phyloP scores from a whole-genome alignment of 2,797 vertebrate genomes.

The Lepus townsendii region DNA sequence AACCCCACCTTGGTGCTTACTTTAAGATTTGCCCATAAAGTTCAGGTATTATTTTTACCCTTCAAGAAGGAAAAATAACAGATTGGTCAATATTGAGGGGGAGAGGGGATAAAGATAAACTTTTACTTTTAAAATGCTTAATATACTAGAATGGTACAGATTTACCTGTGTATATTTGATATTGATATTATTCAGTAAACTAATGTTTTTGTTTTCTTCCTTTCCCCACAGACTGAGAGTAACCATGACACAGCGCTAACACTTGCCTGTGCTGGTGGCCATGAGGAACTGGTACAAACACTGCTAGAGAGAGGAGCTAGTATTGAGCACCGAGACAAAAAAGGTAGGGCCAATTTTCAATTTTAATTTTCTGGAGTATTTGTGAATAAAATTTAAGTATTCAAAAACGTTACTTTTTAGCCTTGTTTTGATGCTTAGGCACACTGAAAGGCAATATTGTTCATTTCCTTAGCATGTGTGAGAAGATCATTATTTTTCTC shows the following conservation, averaged over 20 bases:
- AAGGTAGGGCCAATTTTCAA: constrained; percentile 84
- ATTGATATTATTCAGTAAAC: constrained; percentile 35
- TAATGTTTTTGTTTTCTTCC: constrained; percentile 41
- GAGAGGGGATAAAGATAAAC: background rate
- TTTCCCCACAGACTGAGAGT: constrained; percentile 89
- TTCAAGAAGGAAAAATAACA: background rate
- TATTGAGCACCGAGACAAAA: constrained; percentile 92
- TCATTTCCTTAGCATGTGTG: constrained; percentile 58
- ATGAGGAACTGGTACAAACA: constrained; percentile 92
- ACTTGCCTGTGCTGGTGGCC: constrained; percentile 92
- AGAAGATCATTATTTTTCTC: constrained; percentile 69
- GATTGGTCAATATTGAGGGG: background rate
- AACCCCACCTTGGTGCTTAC: background rate
- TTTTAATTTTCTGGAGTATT: background rate
- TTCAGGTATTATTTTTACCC: constrained; percentile 42
- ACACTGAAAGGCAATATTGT: background rate
- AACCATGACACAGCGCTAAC: constrained; percentile 92
- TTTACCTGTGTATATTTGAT: constrained; percentile 21
- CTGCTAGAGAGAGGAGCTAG: constrained; percentile 91
- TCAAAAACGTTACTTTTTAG: background rate
- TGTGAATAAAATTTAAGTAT: background rate
- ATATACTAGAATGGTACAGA: background rate
- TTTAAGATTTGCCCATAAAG: constrained; percentile 35
- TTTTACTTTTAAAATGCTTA: constrained; percentile 13
- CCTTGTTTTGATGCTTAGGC: constrained; percentile 6